These are phyloP conservation scores for Aleiodes alternator DNA, from an alignment of 2,888 invertebrate species.

Conservation along the genomic window DNA sequence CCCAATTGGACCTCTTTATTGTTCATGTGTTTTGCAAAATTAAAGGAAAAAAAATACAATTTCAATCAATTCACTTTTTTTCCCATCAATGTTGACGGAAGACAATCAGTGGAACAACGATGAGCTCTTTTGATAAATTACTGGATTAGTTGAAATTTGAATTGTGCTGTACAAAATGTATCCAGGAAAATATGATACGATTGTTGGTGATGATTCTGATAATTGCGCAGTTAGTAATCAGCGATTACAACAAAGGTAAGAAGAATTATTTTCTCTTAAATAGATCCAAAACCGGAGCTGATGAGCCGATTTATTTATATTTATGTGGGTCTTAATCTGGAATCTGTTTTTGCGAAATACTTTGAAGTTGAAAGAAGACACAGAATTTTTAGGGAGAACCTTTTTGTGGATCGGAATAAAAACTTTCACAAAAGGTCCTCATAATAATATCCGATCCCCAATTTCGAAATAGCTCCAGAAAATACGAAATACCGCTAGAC, in stretches of 20 bases:
- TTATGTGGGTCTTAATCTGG: too few species aligned
- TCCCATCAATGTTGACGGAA: neutral
- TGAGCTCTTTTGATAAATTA: neutral
- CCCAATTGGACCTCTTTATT: constrained; percentile 32
- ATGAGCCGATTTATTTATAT: neutral
- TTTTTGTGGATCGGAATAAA: too few species aligned
- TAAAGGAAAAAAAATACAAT: neutral
- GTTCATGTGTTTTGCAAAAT: constrained; percentile 9
- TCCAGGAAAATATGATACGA: constrained; percentile 54
- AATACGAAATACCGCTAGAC: too few species aligned
- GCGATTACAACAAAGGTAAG: constrained; percentile 52
- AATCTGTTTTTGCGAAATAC: neutral
- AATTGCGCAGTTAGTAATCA: constrained; percentile 42
- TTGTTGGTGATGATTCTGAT: constrained; percentile 50
- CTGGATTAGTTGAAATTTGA: constrained; percentile 13
- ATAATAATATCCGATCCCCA: too few species aligned
- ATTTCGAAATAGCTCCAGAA: too few species aligned
- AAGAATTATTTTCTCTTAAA: constrained; percentile 11
- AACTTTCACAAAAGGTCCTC: too few species aligned
- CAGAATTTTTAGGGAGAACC: neutral
- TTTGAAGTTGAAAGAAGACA: neutral
- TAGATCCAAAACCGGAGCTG: too few species aligned
- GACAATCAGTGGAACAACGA: neutral
- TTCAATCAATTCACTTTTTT: neutral
- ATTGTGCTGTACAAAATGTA: constrained; percentile 50